Conservation (phyloP, 2,888 invertebrate genomes). For the Tortrix viridana region DNA sequence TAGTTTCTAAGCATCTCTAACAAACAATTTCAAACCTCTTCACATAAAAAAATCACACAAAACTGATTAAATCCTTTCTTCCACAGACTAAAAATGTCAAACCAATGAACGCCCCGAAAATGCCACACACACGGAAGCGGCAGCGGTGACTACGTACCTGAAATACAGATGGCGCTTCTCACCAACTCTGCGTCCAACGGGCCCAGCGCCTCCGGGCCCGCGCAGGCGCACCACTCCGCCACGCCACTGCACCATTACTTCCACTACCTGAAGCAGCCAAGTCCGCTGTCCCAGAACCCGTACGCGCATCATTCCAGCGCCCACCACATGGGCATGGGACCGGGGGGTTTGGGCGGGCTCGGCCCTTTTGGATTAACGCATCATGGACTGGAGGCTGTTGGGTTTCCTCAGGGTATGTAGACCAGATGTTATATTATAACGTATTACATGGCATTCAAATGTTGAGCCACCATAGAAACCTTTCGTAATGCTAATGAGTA, state of each 20-base stretch:
- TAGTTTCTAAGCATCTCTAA: no score
- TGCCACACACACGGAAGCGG: conserved; percentile 65
- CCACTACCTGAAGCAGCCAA: conserved; percentile 84
- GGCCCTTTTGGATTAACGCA: conserved; percentile 79
- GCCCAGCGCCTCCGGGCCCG: conserved; percentile 61
- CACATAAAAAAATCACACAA: neutral
- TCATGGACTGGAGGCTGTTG: conserved; percentile 79
- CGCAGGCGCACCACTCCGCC: conserved; percentile 78
- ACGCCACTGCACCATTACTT: conserved; percentile 84
- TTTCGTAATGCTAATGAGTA: no score
- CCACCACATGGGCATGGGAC: conserved; percentile 84
- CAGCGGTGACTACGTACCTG: conserved; percentile 69
- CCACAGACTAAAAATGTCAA: conserved; percentile 19
- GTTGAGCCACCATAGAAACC: no score
- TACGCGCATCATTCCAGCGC: conserved; percentile 78
- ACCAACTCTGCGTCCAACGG: conserved; percentile 67
- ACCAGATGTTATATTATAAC: no score
- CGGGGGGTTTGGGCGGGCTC: conserved; percentile 75
- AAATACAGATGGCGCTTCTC: conserved; percentile 72
- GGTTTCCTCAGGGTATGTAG: conserved; percentile 78
- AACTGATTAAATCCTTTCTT: neutral
- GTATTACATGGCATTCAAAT: no score
- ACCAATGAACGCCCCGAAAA: conserved; percentile 45
- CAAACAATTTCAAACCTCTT: no score
- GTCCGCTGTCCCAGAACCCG: conserved; percentile 77